Evolutionary conservation across 2,888 invertebrate species (phyloP).

Genomic region (Heliothis peltigera): DNA sequence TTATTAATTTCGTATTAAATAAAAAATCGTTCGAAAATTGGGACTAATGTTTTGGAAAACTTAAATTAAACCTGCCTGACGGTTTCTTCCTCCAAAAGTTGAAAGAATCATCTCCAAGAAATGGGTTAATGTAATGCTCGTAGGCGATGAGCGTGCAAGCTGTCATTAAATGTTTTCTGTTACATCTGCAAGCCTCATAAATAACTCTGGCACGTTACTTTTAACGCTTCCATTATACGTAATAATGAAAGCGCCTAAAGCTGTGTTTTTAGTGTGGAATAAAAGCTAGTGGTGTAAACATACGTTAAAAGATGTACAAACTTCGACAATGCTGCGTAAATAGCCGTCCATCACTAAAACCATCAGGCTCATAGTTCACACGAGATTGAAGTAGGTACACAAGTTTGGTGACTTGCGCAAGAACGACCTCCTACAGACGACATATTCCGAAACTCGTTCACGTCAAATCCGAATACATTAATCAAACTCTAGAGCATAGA

Average conservation of each 20-base stretch:
- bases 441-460: constrained; percentile 70
- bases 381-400: constrained; percentile 32
- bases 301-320: constrained; percentile 22
- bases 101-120: constrained; percentile 50
- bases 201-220: constrained; percentile 45
- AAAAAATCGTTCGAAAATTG: too few relatives aligned
- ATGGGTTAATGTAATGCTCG: constrained; percentile 56
- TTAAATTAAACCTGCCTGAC: constrained; percentile 8
- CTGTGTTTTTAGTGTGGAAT: constrained; percentile 21
- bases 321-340: constrained; percentile 26
- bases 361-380: constrained; percentile 44
- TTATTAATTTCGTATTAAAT: too few relatives aligned
- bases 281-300: constrained; percentile 27
- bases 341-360: constrained; percentile 27
- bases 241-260: constrained; percentile 31
- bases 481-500: constrained; percentile 74
- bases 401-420: constrained; percentile 48
- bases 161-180: constrained; percentile 57
- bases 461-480: constrained; percentile 75
- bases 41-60: too few relatives aligned
- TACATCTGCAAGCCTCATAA: constrained; percentile 58
- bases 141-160: constrained; percentile 52
- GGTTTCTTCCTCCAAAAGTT: constrained; percentile 27
- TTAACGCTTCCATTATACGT: constrained; percentile 37
- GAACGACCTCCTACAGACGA: constrained; percentile 65